Evolutionary conservation across 2,888 invertebrate genomes (phyloP).

Genomic region (Belgica antarctica): DNA sequence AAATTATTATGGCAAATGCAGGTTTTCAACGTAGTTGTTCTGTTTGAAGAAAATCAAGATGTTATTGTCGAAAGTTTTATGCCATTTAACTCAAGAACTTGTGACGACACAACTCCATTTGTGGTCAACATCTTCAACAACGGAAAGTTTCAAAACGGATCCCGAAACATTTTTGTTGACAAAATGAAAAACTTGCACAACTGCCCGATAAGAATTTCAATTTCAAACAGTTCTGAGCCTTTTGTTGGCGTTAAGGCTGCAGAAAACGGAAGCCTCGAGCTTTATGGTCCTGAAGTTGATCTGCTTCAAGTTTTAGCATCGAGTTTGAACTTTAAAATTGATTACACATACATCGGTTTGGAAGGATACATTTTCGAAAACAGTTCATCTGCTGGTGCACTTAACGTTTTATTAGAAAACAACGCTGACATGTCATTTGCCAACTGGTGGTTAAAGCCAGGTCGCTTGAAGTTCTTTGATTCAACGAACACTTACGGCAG

Average conservation of each 20-base stretch:
- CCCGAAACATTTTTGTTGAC: background rate
- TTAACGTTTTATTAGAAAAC: background rate
- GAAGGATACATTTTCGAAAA: background rate
- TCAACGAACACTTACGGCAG: background rate
- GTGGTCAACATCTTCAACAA: conserved; percentile 13
- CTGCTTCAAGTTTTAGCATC: background rate
- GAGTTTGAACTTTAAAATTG: conserved; percentile 21
- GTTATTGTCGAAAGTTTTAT: background rate
- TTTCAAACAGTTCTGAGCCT: background rate
- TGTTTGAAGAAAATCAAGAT: background rate
- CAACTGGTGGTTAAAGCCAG: background rate
- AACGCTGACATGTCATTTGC: background rate
- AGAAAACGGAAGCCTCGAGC: background rate
- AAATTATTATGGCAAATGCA: background rate
- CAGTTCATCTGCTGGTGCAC: background rate
- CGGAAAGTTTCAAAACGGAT: background rate
- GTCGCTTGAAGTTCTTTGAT: background rate
- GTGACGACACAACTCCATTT: conserved; percentile 15
- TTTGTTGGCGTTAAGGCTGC: background rate
- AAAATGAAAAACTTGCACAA: conserved; percentile 1
- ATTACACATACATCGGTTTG: background rate
- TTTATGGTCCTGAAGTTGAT: background rate
- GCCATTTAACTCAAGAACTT: background rate
- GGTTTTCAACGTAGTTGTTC: background rate
- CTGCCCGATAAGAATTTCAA: background rate